Evolutionary conservation across 2,797 vertebrate genomes (phyloP), one percentile per base, ranked within the genome.

Genomic region (Anguilla obscura): DNA sequence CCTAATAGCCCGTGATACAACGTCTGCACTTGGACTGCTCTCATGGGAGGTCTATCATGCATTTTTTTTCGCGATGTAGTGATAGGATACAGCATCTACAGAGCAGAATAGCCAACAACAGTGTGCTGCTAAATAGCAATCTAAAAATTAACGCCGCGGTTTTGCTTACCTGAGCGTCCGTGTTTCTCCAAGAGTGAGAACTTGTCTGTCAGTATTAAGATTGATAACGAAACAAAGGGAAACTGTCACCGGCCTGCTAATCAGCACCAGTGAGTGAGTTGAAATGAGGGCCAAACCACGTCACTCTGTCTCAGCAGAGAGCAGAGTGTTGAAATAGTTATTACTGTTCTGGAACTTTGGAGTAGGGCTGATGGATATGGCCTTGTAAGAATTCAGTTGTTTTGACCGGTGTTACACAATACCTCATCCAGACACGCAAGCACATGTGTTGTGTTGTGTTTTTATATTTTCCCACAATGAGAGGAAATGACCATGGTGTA

Each of bases 321-420:
- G 18, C 2, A 12, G 14, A 21, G 87, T 88, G 87, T 56, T 88
- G 83, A 85, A 85, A 58, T 45, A 18, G 84, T 88, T 88, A 88
- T 85, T 88, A 58, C 50, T 54, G 83, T 3, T 10, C 66, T 36
- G 21, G 50, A 71, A 54, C 69, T 45, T 48, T n/a, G 60, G 66
- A 84, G 69, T 36, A 30, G 50, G 12, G 69, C 50, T 58, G 66
- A 88, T 76, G 27, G 69, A 76, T 74, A 27, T 14, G 27, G 50
- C 45, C 50, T 54, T 33, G 36, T 30, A 60, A 27, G 30, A 85
- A 85, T 60, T 58, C 18, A 33, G 27, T 85, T 45, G 24, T 84
- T 84, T 56, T 85, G 30, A 60, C 27, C 84, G 27, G 52, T 24
- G 27, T 85, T 85, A 63, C 84, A 60, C 56, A 85, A 85, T 60